A percentile compares a stretch with the other conserved stretches of the same genome.
Evolutionary conservation across 2,888 invertebrate genomes (phyloP).

Genomic region (Phengaris alcon): DNA sequence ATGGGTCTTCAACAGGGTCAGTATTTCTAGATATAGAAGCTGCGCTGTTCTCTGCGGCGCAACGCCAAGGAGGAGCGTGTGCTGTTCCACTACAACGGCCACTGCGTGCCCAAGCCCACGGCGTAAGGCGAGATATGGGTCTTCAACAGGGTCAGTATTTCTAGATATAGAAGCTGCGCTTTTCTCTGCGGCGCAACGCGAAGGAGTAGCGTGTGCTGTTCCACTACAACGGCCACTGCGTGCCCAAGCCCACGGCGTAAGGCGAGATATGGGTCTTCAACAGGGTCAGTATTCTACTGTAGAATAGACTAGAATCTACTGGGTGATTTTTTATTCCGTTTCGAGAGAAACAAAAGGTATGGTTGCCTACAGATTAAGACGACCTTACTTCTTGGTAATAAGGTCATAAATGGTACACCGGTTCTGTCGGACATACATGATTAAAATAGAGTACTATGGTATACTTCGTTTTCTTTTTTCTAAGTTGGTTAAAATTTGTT

Average conservation of each 20-base stretch:
- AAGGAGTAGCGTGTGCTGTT: slow-evolving; percentile 76
- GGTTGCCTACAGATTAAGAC: too few relatives aligned
- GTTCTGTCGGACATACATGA: too few relatives aligned
- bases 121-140: slow-evolving; percentile 99
- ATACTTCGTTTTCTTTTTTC: too few relatives aligned
- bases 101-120: slow-evolving; percentile 99
- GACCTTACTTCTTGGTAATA: too few relatives aligned
- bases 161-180: slow-evolving; percentile 94
- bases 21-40: slow-evolving; percentile 87
- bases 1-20: slow-evolving; percentile 98
- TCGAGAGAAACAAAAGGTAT: too few relatives aligned
- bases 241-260: slow-evolving; percentile 97
- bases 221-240: slow-evolving; percentile 98
- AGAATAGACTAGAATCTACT: too few relatives aligned
- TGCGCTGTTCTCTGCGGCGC: slow-evolving; percentile 94
- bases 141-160: slow-evolving; percentile 90
- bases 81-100: slow-evolving; percentile 99
- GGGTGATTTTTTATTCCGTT: too few relatives aligned
- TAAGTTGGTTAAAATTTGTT: too few relatives aligned
- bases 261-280: slow-evolving; percentile 99
- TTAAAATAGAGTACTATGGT: too few relatives aligned
- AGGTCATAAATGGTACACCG: too few relatives aligned
- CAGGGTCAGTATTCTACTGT: slow-evolving; percentile 79
- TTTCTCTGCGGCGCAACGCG: too few relatives aligned
- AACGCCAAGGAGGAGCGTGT: slow-evolving; percentile 99